phyloP scores from a whole-genome alignment of 2,888 invertebrate genomes.

The Scaptodrosophila latifasciaeformis region DNA sequence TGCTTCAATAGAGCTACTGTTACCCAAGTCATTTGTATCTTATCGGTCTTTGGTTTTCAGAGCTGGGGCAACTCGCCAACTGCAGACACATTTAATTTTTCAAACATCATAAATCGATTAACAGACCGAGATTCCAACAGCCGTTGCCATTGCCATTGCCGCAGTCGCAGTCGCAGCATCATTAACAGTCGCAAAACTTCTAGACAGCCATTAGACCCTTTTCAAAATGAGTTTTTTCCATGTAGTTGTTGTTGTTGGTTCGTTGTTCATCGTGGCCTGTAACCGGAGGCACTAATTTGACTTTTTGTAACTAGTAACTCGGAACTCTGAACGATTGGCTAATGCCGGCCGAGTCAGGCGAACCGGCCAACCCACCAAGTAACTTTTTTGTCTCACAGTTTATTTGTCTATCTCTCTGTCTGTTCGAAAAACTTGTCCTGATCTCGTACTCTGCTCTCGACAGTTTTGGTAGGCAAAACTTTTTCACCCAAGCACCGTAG shows the following conservation, averaged over 20 bases:
- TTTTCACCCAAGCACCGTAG: constrained; percentile 16
- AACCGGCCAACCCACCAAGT: neutral
- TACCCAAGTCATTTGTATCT: constrained; percentile 18
- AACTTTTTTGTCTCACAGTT: constrained; percentile 25
- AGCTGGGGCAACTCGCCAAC: too few species aligned
- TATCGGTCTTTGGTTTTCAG: too few species aligned
- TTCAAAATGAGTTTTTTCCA: constrained; percentile 34
- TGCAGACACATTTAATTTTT: constrained; percentile 53
- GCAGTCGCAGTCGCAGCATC: constrained; percentile 39
- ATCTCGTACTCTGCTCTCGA: constrained; percentile 42
- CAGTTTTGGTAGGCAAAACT: constrained; percentile 28
- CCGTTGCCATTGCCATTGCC: too few species aligned
- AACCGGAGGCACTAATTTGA: constrained; percentile 60
- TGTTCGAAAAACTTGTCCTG: constrained; percentile 4
- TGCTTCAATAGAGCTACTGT: constrained; percentile 50
- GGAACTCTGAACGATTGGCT: neutral
- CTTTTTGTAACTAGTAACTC: constrained; percentile 29
- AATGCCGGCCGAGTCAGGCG: neutral
- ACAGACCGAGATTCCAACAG: constrained; percentile 20
- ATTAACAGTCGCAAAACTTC: constrained; percentile 61
- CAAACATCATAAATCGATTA: constrained; percentile 65
- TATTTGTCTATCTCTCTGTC: neutral
- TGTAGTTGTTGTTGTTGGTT: too few species aligned
- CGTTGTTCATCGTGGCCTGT: neutral
- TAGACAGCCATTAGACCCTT: constrained; percentile 61